These are phyloP conservation scores for Papilio protenor DNA, from an alignment of 2,888 invertebrate genomes.

Conservation along the genomic window DNA sequence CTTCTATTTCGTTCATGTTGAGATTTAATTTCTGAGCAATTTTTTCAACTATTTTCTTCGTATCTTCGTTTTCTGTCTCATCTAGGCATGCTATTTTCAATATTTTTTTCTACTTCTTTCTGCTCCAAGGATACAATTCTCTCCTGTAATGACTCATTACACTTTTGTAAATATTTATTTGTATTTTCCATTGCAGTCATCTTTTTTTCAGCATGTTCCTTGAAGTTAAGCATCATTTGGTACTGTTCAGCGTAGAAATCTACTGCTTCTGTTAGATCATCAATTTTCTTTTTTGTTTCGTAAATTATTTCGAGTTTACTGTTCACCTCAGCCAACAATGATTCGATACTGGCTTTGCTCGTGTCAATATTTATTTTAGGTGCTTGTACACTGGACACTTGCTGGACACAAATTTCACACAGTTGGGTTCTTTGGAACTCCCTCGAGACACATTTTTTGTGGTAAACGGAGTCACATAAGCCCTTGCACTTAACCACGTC, in stretches of 20 bases:
- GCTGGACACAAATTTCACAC: conserved; percentile 1
- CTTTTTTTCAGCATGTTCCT: conserved; percentile 17
- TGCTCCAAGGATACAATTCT: no score
- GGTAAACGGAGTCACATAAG: conserved; percentile 6
- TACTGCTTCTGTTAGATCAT: conserved; percentile 21
- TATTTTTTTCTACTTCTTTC: neutral
- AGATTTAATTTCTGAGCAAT: no score
- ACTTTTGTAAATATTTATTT: conserved; percentile 16
- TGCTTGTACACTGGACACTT: neutral
- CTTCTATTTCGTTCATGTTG: no score
- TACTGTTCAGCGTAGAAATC: conserved; percentile 30
- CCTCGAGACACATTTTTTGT: neutral
- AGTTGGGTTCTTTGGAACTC: conserved; percentile 24
- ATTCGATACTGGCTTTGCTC: neutral
- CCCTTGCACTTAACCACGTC: neutral
- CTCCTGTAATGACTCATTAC: neutral
- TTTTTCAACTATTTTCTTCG: no score
- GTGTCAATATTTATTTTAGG: conserved; percentile 23
- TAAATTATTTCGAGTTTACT: conserved; percentile 25
- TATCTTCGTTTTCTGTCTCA: no score
- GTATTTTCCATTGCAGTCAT: conserved; percentile 16
- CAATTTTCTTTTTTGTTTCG: conserved; percentile 30
- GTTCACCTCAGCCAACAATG: neutral
- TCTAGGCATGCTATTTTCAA: no score
- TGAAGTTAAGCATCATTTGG: conserved; percentile 1